Evolutionary conservation across 2,888 invertebrate genomes (phyloP), one percentile per base, ranked within the genome.

Genomic region (Chirona hameri): DNA sequence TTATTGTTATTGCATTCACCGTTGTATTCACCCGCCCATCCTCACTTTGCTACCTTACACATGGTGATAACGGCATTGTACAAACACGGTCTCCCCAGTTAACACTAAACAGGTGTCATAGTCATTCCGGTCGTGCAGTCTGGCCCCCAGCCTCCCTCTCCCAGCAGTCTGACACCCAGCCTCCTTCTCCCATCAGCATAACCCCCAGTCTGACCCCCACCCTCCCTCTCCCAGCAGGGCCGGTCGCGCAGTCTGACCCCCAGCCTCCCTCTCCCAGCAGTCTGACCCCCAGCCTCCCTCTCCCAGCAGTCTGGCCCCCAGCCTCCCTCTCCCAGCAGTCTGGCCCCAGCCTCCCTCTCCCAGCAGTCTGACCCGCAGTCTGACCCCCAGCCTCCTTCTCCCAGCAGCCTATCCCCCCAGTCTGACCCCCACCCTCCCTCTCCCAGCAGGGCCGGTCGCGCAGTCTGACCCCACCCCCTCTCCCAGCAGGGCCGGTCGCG

Each of bases 401-500:
- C 15, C 55, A 39, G 55, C 55, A 55, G 55, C 10, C 55, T 55
- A 12, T 1, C 15, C 24, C 24, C 24, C 24, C 60, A 24, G 7
- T 21, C 60, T 60, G 24, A 14, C 24, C 24, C 60, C 24, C 24
- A 24, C 24, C 24, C 24, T 60, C 24, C 24, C 60, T 31, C 24
- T 76, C 9, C 39, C 39, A 39, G 39, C 39, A 39, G 39, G 91
- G 93, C 86, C 92, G 92, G 87, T 89, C 90, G 83, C 87, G 88
- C 86, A 72, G 39, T 39, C 72, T 72, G 72, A 31, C 72, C 85
- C 93, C 93, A 14, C 31, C 18, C 18, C 18, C 39, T 31, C 24
- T 76, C 9, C 14, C 79, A 9, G 52, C 89, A 93, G 93, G 91
- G 93, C 86, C 92, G 93, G 87, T 93, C 93, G 84, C 91, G 93